Percentiles rank a stretch among this genome's conserved stretches.
Evolutionary conservation across 2,113 vertebrate genomes (phyloP).

Genomic region (Plecotus auritus): DNA sequence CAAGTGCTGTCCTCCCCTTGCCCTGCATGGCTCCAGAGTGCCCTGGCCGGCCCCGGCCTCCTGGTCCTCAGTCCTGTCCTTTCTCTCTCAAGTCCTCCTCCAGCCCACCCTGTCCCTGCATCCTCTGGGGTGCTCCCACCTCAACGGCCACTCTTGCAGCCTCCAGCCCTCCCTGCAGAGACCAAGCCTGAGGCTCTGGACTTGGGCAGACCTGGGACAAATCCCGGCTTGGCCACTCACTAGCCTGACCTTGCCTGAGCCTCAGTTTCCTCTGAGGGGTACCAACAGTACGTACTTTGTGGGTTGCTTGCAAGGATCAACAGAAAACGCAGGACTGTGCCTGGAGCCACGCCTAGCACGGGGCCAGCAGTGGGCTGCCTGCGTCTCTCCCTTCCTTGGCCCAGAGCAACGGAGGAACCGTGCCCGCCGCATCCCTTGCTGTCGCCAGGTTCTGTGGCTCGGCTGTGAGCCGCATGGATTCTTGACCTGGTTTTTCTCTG

Average conservation of each 20-base stretch:
- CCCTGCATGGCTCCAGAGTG: background rate
- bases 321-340: background rate
- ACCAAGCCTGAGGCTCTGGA: background rate
- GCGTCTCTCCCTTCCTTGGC: background rate
- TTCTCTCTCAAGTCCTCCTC: background rate
- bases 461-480: background rate
- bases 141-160: background rate
- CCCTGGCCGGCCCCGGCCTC: background rate
- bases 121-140: background rate
- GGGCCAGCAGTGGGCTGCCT: background rate
- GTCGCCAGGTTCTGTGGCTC: background rate
- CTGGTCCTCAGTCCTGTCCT: background rate
- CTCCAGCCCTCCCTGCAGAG: background rate
- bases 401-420: background rate
- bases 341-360: accelerated
- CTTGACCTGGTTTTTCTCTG: background rate
- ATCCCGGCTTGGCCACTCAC: background rate
- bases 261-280: background rate
- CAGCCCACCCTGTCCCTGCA: background rate
- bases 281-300: background rate
- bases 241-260: background rate
- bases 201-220: background rate
- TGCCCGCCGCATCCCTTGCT: accelerated
- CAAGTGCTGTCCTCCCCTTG: accelerated
- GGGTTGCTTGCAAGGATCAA: background rate